Conservation (phyloP, 37 sponge, comb jelly and placozoan genomes). For the Ianthella basta region DNA sequence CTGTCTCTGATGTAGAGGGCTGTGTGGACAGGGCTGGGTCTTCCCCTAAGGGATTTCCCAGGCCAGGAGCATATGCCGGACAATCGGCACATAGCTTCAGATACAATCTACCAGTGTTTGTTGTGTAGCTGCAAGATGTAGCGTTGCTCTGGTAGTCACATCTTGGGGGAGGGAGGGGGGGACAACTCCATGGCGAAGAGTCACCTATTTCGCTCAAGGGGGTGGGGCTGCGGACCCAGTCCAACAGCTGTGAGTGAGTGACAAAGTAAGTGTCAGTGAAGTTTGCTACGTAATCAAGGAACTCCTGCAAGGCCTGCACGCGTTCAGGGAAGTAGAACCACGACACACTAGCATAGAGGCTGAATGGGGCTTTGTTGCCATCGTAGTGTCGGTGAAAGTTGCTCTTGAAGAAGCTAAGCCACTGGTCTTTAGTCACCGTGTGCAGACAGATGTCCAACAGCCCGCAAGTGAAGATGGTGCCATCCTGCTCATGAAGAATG, state of each 20-base stretch:
- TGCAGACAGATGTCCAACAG: constrained; percentile 41
- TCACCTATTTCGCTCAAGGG: constrained; percentile 33
- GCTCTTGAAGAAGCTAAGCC: constrained; percentile 40
- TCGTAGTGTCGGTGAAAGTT: constrained; percentile 61
- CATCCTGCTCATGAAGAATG: constrained; percentile 25
- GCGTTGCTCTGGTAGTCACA: constrained; percentile 26
- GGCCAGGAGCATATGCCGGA: constrained; percentile 7
- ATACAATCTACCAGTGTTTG: not conserved
- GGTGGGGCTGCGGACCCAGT: constrained; percentile 61
- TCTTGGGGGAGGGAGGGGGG: constrained; percentile 31
- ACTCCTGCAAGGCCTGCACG: constrained; percentile 15
- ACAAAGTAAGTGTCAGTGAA: constrained; percentile 60
- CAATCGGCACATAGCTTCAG: constrained; percentile 47
- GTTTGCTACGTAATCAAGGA: constrained; percentile 44
- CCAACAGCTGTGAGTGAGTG: constrained; percentile 55
- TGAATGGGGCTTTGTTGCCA: constrained; percentile 51
- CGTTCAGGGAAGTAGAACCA: constrained; percentile 28
- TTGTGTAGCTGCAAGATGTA: not conserved
- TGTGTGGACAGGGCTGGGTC: no score
- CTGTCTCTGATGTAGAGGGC: no score
- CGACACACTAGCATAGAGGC: constrained; percentile 47
- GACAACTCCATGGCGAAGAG: constrained; percentile 56
- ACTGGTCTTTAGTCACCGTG: constrained; percentile 30
- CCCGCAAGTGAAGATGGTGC: constrained; percentile 18
- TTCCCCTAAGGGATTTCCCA: constrained; percentile 22